Base-by-base conservation (phyloP, 2,797 vertebrate genomes). In the Falco biarmicus region DNA sequence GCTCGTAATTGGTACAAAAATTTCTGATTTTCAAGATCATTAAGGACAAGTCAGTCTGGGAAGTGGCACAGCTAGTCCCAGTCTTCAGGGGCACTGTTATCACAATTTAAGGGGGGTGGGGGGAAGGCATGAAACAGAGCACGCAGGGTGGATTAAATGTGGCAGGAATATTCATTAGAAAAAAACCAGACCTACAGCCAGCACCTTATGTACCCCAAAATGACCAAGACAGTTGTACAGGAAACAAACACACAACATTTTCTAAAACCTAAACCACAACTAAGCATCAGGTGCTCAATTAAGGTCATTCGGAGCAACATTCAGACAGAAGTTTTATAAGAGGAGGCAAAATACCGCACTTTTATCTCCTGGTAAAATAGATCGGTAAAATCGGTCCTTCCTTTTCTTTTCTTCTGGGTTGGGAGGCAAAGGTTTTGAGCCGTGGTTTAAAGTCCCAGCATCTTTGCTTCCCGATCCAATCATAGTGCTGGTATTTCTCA, bases 401-500 rank as follows among this genome's bases (percentile, higher is more conserved):
- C 99, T 99, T 91, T 99, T 99, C 98, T 99, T 99, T 96, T 99
- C 99, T 96, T 99, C 99, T 0, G 99, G 99, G 96, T 99, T 99
- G 41, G 99, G 99, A 51, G 99, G 99, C 95, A 99, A 98, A 73
- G 99, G 99, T 95, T 99, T 99, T 79, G 99, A 99, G 97, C 99
- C 98, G 12, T 99, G 99, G 97, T 99, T 99, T 56, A 99, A 97
- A 32, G 98, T 98, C 70, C 97, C 98, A 1, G 98, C 32, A 45
- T 99, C 99, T 97, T 99, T 99, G 97, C 98, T 98, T 95, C 98
- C 98, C 0, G 98, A 98, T 92, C 99, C 99, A 87, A 99, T 99
- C 98, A 99, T 98, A 57, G 99, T 99, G 98, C 99, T 99, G 94
- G 99, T 99, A 96, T 99, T 99, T 98, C 99, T 99, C 99, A 99